Conservation (phyloP, 2,113 vertebrate species). For the Plecotus auritus region DNA sequence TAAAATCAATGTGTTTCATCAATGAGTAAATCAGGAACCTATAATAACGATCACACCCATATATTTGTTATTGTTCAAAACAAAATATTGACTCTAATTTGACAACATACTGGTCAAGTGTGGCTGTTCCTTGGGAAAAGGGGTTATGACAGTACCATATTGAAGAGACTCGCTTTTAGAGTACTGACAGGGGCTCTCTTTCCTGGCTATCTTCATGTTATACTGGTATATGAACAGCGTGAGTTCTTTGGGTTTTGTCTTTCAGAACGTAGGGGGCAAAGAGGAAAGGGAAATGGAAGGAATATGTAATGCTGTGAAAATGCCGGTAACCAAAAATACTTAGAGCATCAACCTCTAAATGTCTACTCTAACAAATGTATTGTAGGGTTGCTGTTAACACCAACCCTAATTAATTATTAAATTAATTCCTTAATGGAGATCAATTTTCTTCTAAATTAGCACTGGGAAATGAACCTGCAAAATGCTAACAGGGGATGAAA, state of each 20-base stretch:
- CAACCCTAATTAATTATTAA: conserved; percentile 45
- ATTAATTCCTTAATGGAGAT: conserved; percentile 3
- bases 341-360: not conserved
- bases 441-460: conserved; percentile 44
- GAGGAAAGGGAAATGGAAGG: not conserved
- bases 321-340: not conserved
- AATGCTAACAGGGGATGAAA: not conserved
- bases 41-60: not conserved
- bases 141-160: not conserved
- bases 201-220: not conserved
- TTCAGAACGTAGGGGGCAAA: not conserved
- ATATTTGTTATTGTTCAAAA: not conserved
- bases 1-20: not conserved
- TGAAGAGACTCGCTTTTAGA: not conserved
- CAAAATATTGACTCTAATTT: not conserved
- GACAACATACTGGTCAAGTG: not conserved
- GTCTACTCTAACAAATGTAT: not conserved
- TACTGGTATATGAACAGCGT: not conserved
- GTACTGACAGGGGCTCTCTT: not conserved
- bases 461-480: not conserved
- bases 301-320: not conserved
- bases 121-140: not conserved
- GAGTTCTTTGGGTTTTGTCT: not conserved
- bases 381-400: not conserved
- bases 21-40: not conserved